Evolutionary conservation across 30 jellyfish, hydroid and myxozoan species (phyloP).

Genomic region (Aurelia aurita): DNA sequence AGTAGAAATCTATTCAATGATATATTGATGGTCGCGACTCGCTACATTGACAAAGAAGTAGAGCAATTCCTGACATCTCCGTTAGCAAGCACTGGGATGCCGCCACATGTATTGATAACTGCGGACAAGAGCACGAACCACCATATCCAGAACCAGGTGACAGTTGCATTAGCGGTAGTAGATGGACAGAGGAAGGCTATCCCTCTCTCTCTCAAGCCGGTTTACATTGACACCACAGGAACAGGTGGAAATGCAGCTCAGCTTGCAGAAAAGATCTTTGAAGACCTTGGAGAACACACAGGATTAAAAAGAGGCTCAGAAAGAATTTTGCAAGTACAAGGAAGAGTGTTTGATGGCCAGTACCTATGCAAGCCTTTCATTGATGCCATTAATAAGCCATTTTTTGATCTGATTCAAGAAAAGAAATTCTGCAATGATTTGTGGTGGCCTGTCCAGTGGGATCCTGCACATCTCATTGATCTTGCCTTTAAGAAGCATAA

Average conservation of each 20-base stretch:
- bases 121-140: slow-evolving; percentile 33
- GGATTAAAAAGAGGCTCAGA: not conserved
- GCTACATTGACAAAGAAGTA: slow-evolving; percentile 3
- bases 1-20: slow-evolving; percentile 9
- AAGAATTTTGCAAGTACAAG: slow-evolving; percentile 7
- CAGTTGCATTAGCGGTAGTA: not conserved
- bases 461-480: not conserved
- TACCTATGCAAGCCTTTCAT: slow-evolving; percentile 16
- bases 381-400: slow-evolving; percentile 1
- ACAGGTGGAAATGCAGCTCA: not conserved
- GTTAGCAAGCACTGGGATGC: slow-evolving; percentile 26
- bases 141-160: slow-evolving; percentile 23
- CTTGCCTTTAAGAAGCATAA: not conserved
- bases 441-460: slow-evolving; percentile 5
- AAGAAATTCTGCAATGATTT: not conserved
- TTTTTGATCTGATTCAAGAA: not conserved
- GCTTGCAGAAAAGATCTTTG: not conserved
- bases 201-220: not conserved
- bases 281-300: not conserved
- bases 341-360: slow-evolving; percentile 33
- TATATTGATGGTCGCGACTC: slow-evolving; percentile 1
- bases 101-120: slow-evolving; percentile 2
- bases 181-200: slow-evolving; percentile 28
- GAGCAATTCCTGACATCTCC: not conserved
- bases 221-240: not conserved